Conservation (phyloP, 2,797 vertebrate genomes). For the Taeniopygia guttata region DNA sequence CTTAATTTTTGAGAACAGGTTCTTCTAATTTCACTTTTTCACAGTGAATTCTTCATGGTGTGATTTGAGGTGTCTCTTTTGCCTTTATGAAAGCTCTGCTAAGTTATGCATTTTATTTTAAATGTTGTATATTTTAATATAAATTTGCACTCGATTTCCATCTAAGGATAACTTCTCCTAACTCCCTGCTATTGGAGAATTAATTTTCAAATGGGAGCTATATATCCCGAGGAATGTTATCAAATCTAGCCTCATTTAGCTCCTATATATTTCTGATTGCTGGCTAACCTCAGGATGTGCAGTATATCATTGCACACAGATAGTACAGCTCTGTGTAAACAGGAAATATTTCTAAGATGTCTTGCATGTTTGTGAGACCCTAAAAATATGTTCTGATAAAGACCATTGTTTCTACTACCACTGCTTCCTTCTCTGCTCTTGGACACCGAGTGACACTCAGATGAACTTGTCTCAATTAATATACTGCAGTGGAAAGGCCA, state of each 20-base stretch:
- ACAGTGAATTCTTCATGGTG: background rate
- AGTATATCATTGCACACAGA: constrained; percentile 50
- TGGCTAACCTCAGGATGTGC: constrained; percentile 53
- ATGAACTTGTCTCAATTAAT: constrained; percentile 75
- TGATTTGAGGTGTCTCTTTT: background rate
- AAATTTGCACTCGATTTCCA: background rate
- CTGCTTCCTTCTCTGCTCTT: constrained; percentile 56
- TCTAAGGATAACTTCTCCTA: background rate
- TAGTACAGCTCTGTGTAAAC: constrained; percentile 72
- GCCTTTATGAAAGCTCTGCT: background rate
- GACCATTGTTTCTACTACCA: constrained; percentile 76
- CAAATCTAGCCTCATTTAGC: background rate
- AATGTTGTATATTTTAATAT: background rate
- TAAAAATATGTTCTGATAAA: constrained; percentile 80
- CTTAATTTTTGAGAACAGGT: background rate
- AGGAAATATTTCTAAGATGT: constrained; percentile 80
- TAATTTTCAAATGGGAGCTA: background rate
- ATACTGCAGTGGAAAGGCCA: constrained; percentile 56
- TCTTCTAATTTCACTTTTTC: background rate
- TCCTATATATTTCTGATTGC: constrained; percentile 16
- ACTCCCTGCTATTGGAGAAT: background rate
- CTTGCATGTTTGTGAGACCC: constrained; percentile 65
- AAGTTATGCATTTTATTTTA: accelerated
- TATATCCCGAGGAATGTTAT: background rate
- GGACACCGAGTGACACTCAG: constrained; percentile 51